Conservation (phyloP, 2,888 invertebrate genomes). For the Cloeon dipterum region DNA sequence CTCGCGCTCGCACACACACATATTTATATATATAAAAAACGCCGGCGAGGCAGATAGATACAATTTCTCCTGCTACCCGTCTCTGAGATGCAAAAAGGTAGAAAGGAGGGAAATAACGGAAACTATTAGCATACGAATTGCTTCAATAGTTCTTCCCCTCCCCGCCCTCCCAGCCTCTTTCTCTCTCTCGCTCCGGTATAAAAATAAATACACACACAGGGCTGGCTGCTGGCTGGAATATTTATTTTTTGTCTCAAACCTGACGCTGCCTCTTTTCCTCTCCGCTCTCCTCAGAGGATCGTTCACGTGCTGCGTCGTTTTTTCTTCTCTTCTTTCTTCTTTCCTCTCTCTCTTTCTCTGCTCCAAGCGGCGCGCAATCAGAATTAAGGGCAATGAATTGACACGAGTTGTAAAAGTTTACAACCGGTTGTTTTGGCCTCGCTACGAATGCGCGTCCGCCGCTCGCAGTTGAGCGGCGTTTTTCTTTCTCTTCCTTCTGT, state of each 20-base stretch:
- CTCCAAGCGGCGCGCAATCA: no score
- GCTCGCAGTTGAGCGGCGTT: no score
- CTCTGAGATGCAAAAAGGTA: background rate
- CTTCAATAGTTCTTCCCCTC: conserved; percentile 2
- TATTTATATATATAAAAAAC: background rate
- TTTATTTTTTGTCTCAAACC: conserved; percentile 2
- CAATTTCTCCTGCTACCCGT: background rate
- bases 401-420: no score
- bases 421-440: no score
- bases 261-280: background rate
- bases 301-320: no score
- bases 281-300: conserved; percentile 1
- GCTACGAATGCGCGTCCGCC: no score
- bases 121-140: conserved; percentile 2
- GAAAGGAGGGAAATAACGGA: background rate
- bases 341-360: no score
- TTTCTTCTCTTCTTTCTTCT: no score
- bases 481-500: no score
- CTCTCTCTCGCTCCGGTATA: background rate
- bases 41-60: background rate
- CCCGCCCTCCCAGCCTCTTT: no score
- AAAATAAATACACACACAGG: background rate
- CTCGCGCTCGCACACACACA: no score
- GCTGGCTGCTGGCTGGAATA: background rate
- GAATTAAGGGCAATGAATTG: no score